A percentile compares a stretch with the other conserved stretches of the same genome.
These are phyloP conservation scores for Ophion ellenae DNA, from an alignment of 2,888 invertebrate genomes.

Conservation along the genomic window DNA sequence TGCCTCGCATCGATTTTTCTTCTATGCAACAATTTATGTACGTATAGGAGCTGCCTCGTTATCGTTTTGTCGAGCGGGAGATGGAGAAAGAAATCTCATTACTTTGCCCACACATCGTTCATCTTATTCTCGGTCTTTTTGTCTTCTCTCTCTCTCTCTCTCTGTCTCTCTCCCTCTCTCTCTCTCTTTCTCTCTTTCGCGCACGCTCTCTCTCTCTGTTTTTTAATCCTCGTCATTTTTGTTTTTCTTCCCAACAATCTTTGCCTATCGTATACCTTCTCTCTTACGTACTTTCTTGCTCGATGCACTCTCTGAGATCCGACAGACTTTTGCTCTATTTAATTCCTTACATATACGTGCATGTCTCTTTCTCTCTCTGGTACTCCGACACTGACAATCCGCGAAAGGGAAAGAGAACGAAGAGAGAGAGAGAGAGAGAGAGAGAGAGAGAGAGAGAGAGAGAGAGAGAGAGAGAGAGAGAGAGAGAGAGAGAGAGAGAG, in stretches of 20 bases:
- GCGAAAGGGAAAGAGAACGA: background rate
- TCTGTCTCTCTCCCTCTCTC: background rate
- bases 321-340: slow-evolving; percentile 60
- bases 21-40: background rate
- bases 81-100: slow-evolving; percentile 59
- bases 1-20: background rate
- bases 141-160: slow-evolving; percentile 13
- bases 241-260: slow-evolving; percentile 14
- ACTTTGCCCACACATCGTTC: slow-evolving; percentile 63
- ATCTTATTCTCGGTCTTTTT: slow-evolving; percentile 56
- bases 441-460: slow-evolving; percentile 2
- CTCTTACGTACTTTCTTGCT: slow-evolving; percentile 39
- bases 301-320: slow-evolving; percentile 44
- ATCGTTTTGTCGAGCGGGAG: slow-evolving; percentile 9
- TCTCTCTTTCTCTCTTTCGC: too few relatives aligned
- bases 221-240: slow-evolving; percentile 8
- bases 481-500: slow-evolving; percentile 4
- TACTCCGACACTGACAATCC: slow-evolving; percentile 6
- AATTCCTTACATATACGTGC: slow-evolving; percentile 38
- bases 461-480: slow-evolving; percentile 19
- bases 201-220: too few relatives aligned
- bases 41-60: slow-evolving; percentile 42
- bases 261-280: slow-evolving; percentile 25
- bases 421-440: slow-evolving; percentile 1
- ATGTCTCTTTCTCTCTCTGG: slow-evolving; percentile 29